phyloP scores from a whole-genome alignment of 2,888 invertebrate genomes.

The Furcula furcula region DNA sequence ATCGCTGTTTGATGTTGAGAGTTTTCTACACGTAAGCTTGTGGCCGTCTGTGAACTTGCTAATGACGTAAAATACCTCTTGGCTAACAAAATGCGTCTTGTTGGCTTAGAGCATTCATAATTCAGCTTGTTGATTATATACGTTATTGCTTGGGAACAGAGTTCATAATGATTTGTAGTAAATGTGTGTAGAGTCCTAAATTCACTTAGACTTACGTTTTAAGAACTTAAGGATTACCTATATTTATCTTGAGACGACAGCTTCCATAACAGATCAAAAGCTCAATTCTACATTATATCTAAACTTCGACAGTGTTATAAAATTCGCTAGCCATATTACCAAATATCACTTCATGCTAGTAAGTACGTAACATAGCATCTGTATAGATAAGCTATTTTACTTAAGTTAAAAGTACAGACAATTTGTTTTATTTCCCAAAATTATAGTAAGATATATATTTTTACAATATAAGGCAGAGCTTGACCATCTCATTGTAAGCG shows the following conservation, averaged over 20 bases:
- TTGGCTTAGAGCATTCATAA: constrained; percentile 18
- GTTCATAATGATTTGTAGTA: constrained; percentile 5
- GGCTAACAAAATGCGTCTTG: constrained; percentile 38
- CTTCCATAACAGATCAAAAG: no score
- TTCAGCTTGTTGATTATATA: constrained; percentile 3
- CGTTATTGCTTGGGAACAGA: constrained; percentile 9
- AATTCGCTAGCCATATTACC: no score
- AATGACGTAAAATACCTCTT: constrained; percentile 56
- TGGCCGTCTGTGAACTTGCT: constrained; percentile 50
- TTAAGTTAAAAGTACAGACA: no score
- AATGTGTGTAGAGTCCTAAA: not conserved
- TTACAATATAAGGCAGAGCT: no score
- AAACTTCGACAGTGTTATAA: no score
- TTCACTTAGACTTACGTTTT: not conserved
- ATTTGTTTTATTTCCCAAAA: no score
- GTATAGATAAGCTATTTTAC: no score
- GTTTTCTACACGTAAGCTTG: constrained; percentile 60
- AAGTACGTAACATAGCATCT: no score
- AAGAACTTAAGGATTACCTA: not conserved
- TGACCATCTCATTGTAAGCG: no score
- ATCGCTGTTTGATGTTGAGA: constrained; percentile 66
- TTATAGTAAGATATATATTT: no score
- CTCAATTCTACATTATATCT: no score
- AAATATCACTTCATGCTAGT: no score
- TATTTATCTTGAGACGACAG: not conserved